Conservation (phyloP, 1,140 invertebrate species). For the Wiebesia pumilae region DNA sequence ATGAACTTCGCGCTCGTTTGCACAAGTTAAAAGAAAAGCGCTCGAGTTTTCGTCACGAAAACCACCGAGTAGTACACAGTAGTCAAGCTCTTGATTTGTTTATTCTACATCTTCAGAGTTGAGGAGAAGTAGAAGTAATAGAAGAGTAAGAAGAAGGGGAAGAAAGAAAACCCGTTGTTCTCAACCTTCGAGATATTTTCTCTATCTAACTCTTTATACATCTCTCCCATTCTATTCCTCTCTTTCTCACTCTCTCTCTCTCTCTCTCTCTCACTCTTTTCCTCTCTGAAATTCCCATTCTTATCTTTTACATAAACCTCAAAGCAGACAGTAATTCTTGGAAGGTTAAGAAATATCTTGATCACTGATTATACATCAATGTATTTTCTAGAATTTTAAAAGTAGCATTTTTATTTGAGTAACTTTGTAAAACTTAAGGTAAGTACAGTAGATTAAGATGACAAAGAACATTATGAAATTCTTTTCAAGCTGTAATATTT, state of each 20-base stretch:
- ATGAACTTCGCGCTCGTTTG: constrained; percentile 21
- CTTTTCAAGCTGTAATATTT: background rate
- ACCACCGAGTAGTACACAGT: constrained; percentile 6
- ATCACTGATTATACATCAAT: background rate
- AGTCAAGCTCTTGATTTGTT: constrained; percentile 32
- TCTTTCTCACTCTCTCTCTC: background rate
- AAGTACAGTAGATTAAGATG: background rate
- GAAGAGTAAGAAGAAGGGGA: background rate
- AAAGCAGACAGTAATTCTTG: background rate
- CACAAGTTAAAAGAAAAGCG: constrained; percentile 38
- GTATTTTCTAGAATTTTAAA: background rate
- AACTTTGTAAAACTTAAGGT: background rate
- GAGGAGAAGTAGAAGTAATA: background rate
- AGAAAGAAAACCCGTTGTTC: background rate
- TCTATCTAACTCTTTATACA: background rate
- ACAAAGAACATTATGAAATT: background rate
- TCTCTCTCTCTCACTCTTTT: background rate
- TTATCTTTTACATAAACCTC: background rate
- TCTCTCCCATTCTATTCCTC: too few species aligned
- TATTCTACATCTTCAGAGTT: constrained; percentile 34
- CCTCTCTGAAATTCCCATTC: background rate
- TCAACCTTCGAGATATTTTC: background rate
- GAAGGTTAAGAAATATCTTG: constrained; percentile 18
- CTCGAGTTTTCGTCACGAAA: constrained; percentile 31
- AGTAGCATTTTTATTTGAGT: constrained; percentile 24